Evolutionary conservation across 2,797 vertebrate genomes (phyloP), one percentile per base, ranked within the genome.

Genomic region (Hipposideros larvatus): DNA sequence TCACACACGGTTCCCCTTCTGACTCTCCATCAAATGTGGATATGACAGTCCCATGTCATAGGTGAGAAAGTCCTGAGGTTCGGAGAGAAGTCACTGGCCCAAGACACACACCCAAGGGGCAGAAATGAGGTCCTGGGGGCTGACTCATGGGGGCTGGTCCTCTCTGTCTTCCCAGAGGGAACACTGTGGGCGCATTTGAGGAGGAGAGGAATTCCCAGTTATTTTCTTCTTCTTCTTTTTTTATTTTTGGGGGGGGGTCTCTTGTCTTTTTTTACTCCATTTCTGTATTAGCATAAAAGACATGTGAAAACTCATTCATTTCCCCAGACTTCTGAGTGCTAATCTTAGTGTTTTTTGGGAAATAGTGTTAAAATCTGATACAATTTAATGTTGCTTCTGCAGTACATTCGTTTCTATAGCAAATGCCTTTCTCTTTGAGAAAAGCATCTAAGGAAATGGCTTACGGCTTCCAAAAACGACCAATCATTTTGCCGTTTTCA

Each of bases 181-280:
- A 1, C 8, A 0, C 6, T 0, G 0, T 0, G 2, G 31, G 65
- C 0, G 15, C 16, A 0, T 59, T 41, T 8, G 4, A 75, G 70
- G 34, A n/a, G n/a, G 34, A 34, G 3, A n/a, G 21, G 24, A 19
- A 5, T n/a, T 7, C 61, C 46, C 57, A n/a, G 48, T n/a, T 7
- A 6, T 2, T 22, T 63, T 31, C 10, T 18, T 10, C 5, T 2
- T 28, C 5, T 66, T 31, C 16, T 34, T 9, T 4, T 13, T n/a
- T n/a, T n/a, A n/a, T n/a, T n/a, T n/a, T n/a, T n/a, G n/a, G n/a
- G n/a, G n/a, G n/a, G n/a, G n/a, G n/a, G 11, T 2, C 65, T 63
- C 41, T 8, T 8, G 55, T 34, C 37, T n/a, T 51, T 43, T 48
- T 28, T 14, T 6, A 48, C 41, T 37, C 26, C 11, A 1, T 18